These are phyloP conservation scores for Alethe diademata DNA, from an alignment of 2,113 vertebrate species.

Conservation along the genomic window DNA sequence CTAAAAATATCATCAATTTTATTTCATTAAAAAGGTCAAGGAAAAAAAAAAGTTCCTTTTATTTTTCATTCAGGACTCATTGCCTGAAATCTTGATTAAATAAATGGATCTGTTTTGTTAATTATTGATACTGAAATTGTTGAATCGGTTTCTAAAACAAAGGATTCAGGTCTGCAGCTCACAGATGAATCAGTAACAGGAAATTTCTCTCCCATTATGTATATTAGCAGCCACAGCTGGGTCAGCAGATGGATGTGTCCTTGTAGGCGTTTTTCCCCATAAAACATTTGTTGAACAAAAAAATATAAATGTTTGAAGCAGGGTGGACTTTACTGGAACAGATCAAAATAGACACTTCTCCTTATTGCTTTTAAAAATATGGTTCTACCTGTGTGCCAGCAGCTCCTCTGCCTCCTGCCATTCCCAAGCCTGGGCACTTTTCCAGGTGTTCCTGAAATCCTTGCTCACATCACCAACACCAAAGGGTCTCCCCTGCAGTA, in stretches of 20 bases:
- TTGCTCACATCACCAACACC: neutral
- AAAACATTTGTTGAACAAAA: slow-evolving; percentile 36
- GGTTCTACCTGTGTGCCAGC: neutral
- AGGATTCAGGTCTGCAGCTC: slow-evolving; percentile 34
- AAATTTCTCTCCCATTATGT: slow-evolving; percentile 46
- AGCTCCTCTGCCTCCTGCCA: neutral
- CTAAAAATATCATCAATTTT: neutral
- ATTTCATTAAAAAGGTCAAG: neutral
- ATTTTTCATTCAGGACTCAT: neutral
- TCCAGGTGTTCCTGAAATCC: neutral
- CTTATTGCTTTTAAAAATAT: slow-evolving; percentile 51
- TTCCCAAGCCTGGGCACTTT: neutral
- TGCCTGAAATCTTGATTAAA: neutral
- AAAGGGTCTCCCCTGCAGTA: neutral
- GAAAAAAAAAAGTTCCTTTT: neutral
- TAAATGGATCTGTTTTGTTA: slow-evolving; percentile 24
- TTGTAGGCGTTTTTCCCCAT: slow-evolving; percentile 51
- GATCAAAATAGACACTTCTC: slow-evolving; percentile 37
- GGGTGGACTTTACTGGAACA: slow-evolving; percentile 40
- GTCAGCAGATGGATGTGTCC: slow-evolving; percentile 68
- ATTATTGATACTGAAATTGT: slow-evolving; percentile 35
- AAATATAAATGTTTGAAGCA: neutral
- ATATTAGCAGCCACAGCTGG: slow-evolving; percentile 54
- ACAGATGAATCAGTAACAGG: neutral
- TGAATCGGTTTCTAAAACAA: slow-evolving; percentile 7